Evolutionary conservation across 2,888 invertebrate species (phyloP).

Genomic region (Camptogramma bilineatum): DNA sequence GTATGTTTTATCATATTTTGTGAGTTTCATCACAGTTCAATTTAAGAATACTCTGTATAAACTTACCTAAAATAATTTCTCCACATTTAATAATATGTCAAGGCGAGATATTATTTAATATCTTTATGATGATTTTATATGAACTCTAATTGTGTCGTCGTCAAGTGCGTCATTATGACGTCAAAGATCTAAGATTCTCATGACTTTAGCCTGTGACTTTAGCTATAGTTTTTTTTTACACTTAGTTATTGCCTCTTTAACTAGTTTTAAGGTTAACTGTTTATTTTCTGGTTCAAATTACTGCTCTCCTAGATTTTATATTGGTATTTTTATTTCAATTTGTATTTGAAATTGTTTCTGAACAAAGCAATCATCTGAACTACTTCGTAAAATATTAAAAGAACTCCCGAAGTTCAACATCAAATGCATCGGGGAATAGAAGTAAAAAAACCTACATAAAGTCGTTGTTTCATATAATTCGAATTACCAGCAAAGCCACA

Average conservation of each 20-base stretch:
- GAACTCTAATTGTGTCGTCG: background rate
- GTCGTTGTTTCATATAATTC: no score
- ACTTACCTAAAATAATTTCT: slow-evolving; percentile 1
- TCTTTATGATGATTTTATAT: slow-evolving; percentile 3
- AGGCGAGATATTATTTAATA: slow-evolving; percentile 14
- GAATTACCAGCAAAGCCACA: background rate
- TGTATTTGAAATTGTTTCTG: background rate
- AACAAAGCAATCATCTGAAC: background rate
- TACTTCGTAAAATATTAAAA: background rate
- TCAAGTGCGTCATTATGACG: slow-evolving; percentile 24
- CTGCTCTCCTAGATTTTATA: background rate
- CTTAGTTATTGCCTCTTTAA: background rate
- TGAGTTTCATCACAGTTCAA: no score
- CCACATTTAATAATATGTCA: slow-evolving; percentile 10
- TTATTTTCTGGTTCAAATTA: background rate
- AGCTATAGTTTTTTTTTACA: no score
- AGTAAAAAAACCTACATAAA: background rate
- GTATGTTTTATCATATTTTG: no score
- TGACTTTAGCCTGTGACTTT: background rate
- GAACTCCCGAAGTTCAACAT: background rate
- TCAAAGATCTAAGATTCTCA: slow-evolving; percentile 12
- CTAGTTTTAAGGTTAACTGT: background rate
- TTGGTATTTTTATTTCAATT: background rate
- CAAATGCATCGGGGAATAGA: background rate
- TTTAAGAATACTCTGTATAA: background rate